These are phyloP conservation scores for western clawed frog (Xenopus tropicalis) DNA, from an alignment of 2,113 vertebrate genomes.

Conservation along the genomic window UCB_Xtro_10.0 CM004445.2:23970501-23971000, in stretches of 20 bases:
- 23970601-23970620: not conserved
- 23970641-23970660: not conserved
- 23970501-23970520: too few species aligned
- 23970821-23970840: too few species aligned
- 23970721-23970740: not conserved
- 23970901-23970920: too few species aligned
- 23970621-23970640: not conserved
- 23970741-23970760: not conserved
- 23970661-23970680: not conserved
- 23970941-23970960: too few species aligned
- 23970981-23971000: too few species aligned
- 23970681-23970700: not conserved
- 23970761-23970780: not conserved
- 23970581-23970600: not conserved
- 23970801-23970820: not conserved
- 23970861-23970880: too few species aligned
- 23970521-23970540: too few species aligned
- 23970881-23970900: too few species aligned
- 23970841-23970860: too few species aligned
- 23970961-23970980: too few species aligned
- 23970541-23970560: not conserved
- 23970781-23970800: not conserved
- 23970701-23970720: not conserved
- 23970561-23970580: not conserved
- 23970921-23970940: too few species aligned